Percentiles rank a stretch among this genome's conserved stretches.
These are phyloP conservation scores for Myopa testacea DNA, from an alignment of 2,888 invertebrate species.

Conservation along the genomic window DNA sequence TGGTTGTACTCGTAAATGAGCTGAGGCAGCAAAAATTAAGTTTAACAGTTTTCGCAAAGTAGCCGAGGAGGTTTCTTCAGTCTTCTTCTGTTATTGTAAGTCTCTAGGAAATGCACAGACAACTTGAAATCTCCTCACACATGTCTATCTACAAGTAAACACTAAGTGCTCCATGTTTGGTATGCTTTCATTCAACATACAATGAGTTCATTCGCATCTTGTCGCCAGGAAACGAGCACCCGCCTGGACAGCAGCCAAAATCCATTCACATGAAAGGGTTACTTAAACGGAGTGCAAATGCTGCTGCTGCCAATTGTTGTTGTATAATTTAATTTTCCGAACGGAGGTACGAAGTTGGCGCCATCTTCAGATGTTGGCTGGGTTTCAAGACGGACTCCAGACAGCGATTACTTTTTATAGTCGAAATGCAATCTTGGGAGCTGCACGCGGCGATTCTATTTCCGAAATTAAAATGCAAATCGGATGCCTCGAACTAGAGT, in stretches of 20 bases:
- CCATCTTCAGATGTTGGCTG: slow-evolving; percentile 17
- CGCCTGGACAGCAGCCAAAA: not conserved
- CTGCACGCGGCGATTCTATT: not conserved
- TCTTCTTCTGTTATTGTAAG: too few species aligned
- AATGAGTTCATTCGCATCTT: not conserved
- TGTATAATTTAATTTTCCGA: slow-evolving; percentile 2
- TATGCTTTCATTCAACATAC: too few species aligned
- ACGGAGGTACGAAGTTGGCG: slow-evolving; percentile 9
- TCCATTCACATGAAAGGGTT: not conserved
- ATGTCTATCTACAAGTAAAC: too few species aligned
- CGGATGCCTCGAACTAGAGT: too few species aligned
- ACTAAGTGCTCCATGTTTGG: too few species aligned
- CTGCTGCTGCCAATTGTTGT: not conserved
- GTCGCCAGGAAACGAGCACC: not conserved
- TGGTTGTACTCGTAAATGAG: too few species aligned
- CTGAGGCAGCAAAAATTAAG: not conserved
- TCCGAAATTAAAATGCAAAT: not conserved
- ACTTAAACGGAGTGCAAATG: not conserved
- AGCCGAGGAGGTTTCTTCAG: too few species aligned
- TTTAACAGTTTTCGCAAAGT: not conserved
- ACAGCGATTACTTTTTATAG: not conserved
- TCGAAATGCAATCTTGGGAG: not conserved
- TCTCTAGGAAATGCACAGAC: too few species aligned
- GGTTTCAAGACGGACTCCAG: not conserved
- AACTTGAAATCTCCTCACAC: too few species aligned